A percentile compares a stretch with the other conserved stretches of the same genome.
phyloP scores from a whole-genome alignment of 2,888 invertebrate genomes.

The Carcina quercana region DNA sequence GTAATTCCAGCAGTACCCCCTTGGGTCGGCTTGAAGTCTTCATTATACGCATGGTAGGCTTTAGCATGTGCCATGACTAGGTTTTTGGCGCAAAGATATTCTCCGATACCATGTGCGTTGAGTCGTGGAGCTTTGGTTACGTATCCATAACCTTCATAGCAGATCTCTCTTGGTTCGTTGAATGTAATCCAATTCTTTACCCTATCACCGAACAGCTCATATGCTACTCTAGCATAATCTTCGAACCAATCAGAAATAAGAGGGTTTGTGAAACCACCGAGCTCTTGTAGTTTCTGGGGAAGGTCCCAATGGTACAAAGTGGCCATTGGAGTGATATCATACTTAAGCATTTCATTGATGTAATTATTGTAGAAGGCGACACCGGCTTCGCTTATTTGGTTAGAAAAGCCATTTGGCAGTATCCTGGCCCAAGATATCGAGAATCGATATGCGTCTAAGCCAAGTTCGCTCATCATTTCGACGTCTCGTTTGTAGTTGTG shows the following conservation, averaged over 20 bases:
- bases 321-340: conserved; percentile 74
- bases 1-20: conserved; percentile 32
- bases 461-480: conserved; percentile 45
- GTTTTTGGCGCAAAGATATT: conserved; percentile 59
- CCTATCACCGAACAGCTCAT: conserved; percentile 49
- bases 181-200: conserved; percentile 71
- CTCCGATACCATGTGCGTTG: conserved; percentile 45
- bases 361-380: conserved; percentile 77
- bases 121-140: conserved; percentile 34
- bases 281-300: conserved; percentile 58
- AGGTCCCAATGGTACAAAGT: conserved; percentile 69
- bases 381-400: conserved; percentile 71
- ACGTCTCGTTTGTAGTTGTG: conserved; percentile 71
- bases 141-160: conserved; percentile 48
- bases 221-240: conserved; percentile 54
- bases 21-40: conserved; percentile 32
- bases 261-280: conserved; percentile 63
- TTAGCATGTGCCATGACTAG: conserved; percentile 68
- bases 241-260: conserved; percentile 50
- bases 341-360: conserved; percentile 72
- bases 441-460: conserved; percentile 61
- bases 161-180: conserved; percentile 62
- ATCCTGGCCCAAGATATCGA: conserved; percentile 77
- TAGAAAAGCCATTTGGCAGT: conserved; percentile 66
- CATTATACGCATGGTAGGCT: conserved; percentile 42